These are phyloP conservation scores for Chesias legatella DNA, from an alignment of 2,888 invertebrate species.

Conservation along the genomic window DNA sequence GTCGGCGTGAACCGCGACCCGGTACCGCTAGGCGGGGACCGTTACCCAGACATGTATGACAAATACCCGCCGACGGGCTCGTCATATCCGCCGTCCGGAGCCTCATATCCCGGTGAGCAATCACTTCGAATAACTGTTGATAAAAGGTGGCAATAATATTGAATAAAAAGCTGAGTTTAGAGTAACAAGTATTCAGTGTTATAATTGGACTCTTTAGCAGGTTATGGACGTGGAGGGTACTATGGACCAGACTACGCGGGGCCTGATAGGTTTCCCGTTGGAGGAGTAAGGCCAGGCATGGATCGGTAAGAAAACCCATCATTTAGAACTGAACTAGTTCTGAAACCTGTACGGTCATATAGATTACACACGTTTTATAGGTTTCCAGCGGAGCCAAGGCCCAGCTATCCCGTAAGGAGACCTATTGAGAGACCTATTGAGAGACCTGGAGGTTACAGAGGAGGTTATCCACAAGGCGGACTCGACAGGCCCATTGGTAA, in stretches of 20 bases:
- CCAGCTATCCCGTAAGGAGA: slow-evolving; percentile 58
- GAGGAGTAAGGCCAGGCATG: slow-evolving; percentile 70
- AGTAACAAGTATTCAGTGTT: slow-evolving; percentile 21
- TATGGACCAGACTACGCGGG: slow-evolving; percentile 60
- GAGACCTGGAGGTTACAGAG: slow-evolving; percentile 76
- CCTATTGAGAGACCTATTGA: slow-evolving; percentile 62
- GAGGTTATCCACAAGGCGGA: slow-evolving; percentile 68
- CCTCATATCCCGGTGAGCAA: slow-evolving; percentile 75
- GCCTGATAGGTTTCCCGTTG: slow-evolving; percentile 67
- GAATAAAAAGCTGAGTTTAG: slow-evolving; percentile 20
- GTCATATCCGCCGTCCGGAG: slow-evolving; percentile 78
- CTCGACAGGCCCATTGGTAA: slow-evolving; percentile 65
- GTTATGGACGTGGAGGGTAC: slow-evolving; percentile 65
- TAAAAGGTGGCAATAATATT: too few relatives aligned
- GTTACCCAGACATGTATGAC: slow-evolving; percentile 74
- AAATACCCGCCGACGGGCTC: slow-evolving; percentile 81
- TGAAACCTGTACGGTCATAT: too few relatives aligned
- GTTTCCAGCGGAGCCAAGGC: slow-evolving; percentile 67
- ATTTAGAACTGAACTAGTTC: too few relatives aligned
- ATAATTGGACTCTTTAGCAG: slow-evolving; percentile 27
- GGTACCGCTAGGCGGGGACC: slow-evolving; percentile 71
- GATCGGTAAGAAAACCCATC: slow-evolving; percentile 50
- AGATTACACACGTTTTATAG: too few relatives aligned
- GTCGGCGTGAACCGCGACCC: slow-evolving; percentile 75
- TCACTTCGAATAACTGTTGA: slow-evolving; percentile 22